Evolutionary conservation across 1,140 invertebrate genomes (phyloP), one percentile per base, ranked within the genome.

Genomic region (Zaprionus tsacasi): DNA sequence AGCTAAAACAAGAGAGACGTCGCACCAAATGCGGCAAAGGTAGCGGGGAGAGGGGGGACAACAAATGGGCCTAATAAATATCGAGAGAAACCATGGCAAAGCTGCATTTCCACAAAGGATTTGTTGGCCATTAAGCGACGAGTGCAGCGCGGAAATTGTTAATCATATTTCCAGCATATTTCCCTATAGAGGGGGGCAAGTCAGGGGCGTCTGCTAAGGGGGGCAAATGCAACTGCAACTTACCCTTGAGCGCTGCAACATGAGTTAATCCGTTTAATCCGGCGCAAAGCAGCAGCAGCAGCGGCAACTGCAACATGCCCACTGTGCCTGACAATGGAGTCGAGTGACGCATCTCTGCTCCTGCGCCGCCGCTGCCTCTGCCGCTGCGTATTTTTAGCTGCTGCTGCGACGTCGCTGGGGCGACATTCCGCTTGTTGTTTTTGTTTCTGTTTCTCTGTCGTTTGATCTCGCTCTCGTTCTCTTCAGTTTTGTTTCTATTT

Each of bases 201-300:
- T 21, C 21, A 45, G 40, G 21, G 27, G 27, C n/a, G 48, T 5
- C 21, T 21, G 21, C 21, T 21, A 21, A 35, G 33, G 33, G 33
- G 55, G 50, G 57, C 27, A 52, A 76, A 13, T 67, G 76, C 70
- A 74, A 50, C 58, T 64, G 68, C 48, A 25, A 90, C 86, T 90
- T 90, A 90, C 86, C 86, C 86, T 90, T 90, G 86, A 90, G 86
- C 66, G 86, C 86, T 54, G 76, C 82, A 82, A 90, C 86, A 82
- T 82, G 86, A 73, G 86, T 89, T 90, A 89, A 90, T 89, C 86
- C 86, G 82, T 86, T 82, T 90, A 89, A 89, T 85, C 86, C 86
- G 72, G 81, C 70, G 55, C 71, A 72, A 45, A 81, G 57, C 35
- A 78, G 50, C 55, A 48, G 11, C 21, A 33, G 67, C 64, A 54